phyloP scores from a whole-genome alignment of 2,113 vertebrate genomes.

The Vulpes ferrilata region DNA sequence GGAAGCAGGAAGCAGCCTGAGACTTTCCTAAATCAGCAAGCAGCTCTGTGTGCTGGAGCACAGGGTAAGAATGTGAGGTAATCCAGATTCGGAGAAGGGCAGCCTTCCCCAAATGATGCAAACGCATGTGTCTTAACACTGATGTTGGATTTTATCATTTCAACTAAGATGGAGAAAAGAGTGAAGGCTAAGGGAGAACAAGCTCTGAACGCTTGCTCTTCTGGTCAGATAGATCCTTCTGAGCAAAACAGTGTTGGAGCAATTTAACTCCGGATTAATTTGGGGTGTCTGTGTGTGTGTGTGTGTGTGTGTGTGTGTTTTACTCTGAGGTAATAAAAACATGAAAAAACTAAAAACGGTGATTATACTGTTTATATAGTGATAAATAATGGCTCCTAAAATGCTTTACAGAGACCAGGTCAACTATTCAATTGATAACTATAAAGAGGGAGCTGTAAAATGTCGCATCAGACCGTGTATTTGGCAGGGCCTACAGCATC shows the following conservation, averaged over 20 bases:
- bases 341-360: not conserved
- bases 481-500: not conserved
- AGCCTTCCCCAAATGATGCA: not conserved
- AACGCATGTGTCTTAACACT: not conserved
- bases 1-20: not conserved
- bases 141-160: not conserved
- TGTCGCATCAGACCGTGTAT: not conserved
- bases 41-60: rapidly evolving
- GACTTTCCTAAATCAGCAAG: not conserved
- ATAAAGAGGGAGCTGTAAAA: not conserved
- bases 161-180: not conserved
- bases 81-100: not conserved
- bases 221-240: not conserved
- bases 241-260: not conserved
- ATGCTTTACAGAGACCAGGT: not conserved
- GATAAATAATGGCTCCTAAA: not conserved
- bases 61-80: rapidly evolving
- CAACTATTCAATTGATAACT: constrained; percentile 43
- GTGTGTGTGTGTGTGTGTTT: not conserved
- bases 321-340: not conserved
- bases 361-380: constrained; percentile 16
- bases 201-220: not conserved
- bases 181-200: not conserved
- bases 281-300: not conserved
- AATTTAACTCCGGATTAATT: constrained; percentile 9